A percentile compares a stretch with the other conserved stretches of the same genome.
phyloP scores from a whole-genome alignment of 2,888 invertebrate genomes.

The Caenorhabditis parvicauda region DNA sequence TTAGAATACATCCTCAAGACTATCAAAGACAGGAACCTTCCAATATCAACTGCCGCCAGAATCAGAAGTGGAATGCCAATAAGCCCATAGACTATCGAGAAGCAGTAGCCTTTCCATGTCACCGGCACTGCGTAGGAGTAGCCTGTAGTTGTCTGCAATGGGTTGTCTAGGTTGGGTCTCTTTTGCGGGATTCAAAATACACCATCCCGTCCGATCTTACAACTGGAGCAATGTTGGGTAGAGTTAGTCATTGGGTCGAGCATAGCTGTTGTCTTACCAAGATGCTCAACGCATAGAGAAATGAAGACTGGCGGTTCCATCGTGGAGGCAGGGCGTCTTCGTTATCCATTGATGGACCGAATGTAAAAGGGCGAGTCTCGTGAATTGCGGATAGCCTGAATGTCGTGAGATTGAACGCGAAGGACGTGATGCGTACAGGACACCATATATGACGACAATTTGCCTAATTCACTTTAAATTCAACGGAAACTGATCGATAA shows the following conservation, averaged over 20 bases:
- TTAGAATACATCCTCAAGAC: constrained; percentile 53
- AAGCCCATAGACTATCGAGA: constrained; percentile 57
- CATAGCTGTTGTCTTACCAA: constrained; percentile 38
- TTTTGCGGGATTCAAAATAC: not conserved
- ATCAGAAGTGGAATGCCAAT: constrained; percentile 60
- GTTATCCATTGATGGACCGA: constrained; percentile 31
- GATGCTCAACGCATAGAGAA: constrained; percentile 60
- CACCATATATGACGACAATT: too few relatives aligned
- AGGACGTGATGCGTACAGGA: too few relatives aligned
- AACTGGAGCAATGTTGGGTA: not conserved
- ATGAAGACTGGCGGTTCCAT: constrained; percentile 53
- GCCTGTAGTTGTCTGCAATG: constrained; percentile 55
- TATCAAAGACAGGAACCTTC: constrained; percentile 59
- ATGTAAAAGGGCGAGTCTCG: constrained; percentile 46
- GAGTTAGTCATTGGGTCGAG: not conserved
- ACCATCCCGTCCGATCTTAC: not conserved
- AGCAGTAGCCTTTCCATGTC: constrained; percentile 52
- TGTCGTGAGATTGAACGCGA: not conserved
- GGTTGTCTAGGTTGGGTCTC: too few relatives aligned
- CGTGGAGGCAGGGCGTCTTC: constrained; percentile 50
- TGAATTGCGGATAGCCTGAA: constrained; percentile 43
- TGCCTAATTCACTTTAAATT: too few relatives aligned
- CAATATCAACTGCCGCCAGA: constrained; percentile 61
- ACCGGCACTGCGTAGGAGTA: constrained; percentile 56
- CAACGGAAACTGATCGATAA: too few relatives aligned